Evolutionary conservation across 2,113 vertebrate genomes (phyloP), one percentile per base, ranked within the genome.

Genomic region (Apteryx mantelli): DNA sequence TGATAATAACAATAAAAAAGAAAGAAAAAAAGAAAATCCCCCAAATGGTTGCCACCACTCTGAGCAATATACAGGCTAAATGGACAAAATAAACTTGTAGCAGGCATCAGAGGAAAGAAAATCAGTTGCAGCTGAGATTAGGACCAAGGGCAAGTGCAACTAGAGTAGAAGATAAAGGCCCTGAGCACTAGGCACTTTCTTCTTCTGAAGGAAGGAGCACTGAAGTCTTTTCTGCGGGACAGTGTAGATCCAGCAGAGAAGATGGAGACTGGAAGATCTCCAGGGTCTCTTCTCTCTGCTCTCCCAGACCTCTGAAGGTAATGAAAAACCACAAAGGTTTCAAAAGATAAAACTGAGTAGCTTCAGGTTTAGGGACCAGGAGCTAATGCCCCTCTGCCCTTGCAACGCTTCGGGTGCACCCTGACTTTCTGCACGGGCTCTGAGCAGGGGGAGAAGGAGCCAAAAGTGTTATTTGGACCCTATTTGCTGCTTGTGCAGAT

Each of bases 401-500:
- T 93, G 64, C 36, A 64, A 25, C 74, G 36, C n/a, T 18, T 5
- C n/a, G 50, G 24, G 53, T 11, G 34, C 24, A 50, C 18, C 24
- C 83, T 86, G 71, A 38, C 71, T 61, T 66, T 88, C 76, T 82
- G 79, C 36, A 30, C 32, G 17, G 5, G 17, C 55, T 55, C 66
- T 82, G 66, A 77, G 88, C 42, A 48, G 36, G 13, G 24, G 5
- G 12, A 13, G 25, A 60, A 83, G 1, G 18, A 70, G 36, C 76
- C 81, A 40, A 68, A 46, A 30, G 28, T 58, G 73, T 90, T 19
- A 0, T 50, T 32, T 38, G 42, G 30, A 40, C 32, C 17, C 1
- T 82, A 58, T 89, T 90, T 89, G 81, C 60, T 75, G 46, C 32
- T 3, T 21, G 52, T 56, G 79, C 89, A 95, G 93, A 82, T 87